Conservation (phyloP, 1,140 invertebrate genomes). For the Geopemphigus sp. region DNA sequence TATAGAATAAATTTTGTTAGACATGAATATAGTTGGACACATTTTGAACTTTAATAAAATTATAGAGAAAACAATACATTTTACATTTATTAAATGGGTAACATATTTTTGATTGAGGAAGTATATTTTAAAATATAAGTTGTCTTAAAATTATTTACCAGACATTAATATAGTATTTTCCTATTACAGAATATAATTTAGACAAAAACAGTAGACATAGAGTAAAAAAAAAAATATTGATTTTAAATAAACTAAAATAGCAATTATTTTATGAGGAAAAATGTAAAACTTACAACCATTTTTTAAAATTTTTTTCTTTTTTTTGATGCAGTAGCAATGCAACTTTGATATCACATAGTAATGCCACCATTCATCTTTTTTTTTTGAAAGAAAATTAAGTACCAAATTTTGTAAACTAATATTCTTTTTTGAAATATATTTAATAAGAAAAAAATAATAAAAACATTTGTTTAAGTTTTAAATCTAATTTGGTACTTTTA, state of each 20-base stretch:
- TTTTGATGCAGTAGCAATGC: slow-evolving; percentile 10
- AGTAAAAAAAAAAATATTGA: neutral
- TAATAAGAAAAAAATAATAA: neutral
- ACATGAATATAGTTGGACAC: slow-evolving; percentile 52
- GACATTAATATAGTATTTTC: neutral
- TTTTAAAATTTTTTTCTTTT: slow-evolving; percentile 38
- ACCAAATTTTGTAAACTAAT: slow-evolving; percentile 14
- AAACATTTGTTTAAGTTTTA: slow-evolving; percentile 7
- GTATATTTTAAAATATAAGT: no score
- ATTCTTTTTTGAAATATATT: neutral
- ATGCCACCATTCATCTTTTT: neutral
- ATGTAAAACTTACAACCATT: slow-evolving; percentile 37
- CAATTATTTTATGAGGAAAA: no score
- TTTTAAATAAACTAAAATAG: slow-evolving; percentile 1
- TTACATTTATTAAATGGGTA: slow-evolving; percentile 8
- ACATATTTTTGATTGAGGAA: neutral
- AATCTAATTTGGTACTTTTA: slow-evolving; percentile 30
- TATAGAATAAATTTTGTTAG: slow-evolving; percentile 47
- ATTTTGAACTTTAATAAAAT: slow-evolving; percentile 52
- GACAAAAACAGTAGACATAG: neutral
- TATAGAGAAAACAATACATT: slow-evolving; percentile 3
- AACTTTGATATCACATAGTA: neutral
- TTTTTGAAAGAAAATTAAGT: slow-evolving; percentile 24
- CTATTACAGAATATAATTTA: slow-evolving; percentile 21
- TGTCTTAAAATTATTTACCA: neutral